Evolutionary conservation across 2,797 vertebrate genomes (phyloP).

Genomic region (Morelia viridis): DNA sequence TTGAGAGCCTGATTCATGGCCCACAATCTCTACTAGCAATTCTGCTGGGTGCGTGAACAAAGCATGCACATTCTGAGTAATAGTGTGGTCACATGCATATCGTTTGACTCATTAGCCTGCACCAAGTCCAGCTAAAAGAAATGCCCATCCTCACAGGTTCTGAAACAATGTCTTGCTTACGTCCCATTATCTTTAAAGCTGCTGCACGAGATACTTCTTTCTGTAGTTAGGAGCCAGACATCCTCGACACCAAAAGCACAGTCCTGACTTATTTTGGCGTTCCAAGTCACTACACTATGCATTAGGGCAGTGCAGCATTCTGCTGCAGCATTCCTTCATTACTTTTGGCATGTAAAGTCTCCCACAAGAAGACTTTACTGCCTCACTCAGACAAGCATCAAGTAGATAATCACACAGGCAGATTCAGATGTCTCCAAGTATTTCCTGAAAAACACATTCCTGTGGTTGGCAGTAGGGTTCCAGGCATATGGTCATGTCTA

Average conservation of each 20-base stretch:
- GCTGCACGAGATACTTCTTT: constrained; percentile 42
- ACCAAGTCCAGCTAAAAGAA: not conserved
- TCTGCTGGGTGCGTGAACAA: not conserved
- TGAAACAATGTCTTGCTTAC: constrained; percentile 8
- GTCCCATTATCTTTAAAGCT: constrained; percentile 54
- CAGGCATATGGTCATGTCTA: not conserved
- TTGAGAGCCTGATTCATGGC: not conserved
- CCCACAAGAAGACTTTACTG: not conserved
- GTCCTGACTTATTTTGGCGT: constrained; percentile 18
- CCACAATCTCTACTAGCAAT: not conserved
- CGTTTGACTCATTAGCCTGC: not conserved
- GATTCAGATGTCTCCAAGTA: not conserved
- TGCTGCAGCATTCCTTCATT: not conserved
- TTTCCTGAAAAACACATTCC: constrained; percentile 18
- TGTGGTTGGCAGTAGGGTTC: not conserved
- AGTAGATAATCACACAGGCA: constrained; percentile 21
- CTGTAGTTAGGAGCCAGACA: constrained; percentile 37
- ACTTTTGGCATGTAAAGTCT: not conserved
- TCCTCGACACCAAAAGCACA: constrained; percentile 37
- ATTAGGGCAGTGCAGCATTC: not conserved
- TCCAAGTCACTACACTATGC: constrained; percentile 24
- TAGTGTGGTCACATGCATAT: not conserved
- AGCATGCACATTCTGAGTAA: not conserved
- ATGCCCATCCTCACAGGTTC: not conserved
- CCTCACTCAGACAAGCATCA: not conserved